phyloP scores from a whole-genome alignment of 2,888 invertebrate species.

The Tribolium freemani region DNA sequence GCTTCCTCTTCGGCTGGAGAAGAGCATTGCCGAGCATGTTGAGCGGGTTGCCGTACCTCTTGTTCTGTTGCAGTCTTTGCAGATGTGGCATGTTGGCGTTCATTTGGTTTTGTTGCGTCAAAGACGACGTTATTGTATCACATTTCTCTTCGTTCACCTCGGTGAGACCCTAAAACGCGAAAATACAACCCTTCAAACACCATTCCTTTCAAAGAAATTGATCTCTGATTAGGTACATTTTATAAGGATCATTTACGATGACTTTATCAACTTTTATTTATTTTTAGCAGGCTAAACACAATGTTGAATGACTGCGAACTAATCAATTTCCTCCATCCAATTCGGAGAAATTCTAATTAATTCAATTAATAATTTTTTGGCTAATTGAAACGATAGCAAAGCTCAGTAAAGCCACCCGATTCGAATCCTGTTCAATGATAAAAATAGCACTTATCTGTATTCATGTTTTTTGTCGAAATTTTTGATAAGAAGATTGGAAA shows the following conservation, averaged over 20 bases:
- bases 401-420: neutral
- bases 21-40: constrained; percentile 85
- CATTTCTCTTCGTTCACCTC: constrained; percentile 93
- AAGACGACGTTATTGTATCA: constrained; percentile 81
- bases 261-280: neutral
- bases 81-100: constrained; percentile 75
- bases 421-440: neutral
- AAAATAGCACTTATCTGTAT: neutral
- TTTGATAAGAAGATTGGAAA: neutral
- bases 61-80: constrained; percentile 73
- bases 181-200: neutral
- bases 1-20: constrained; percentile 88
- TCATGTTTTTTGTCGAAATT: neutral
- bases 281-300: neutral
- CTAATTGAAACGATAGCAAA: neutral
- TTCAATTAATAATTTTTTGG: neutral
- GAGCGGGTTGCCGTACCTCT: constrained; percentile 70
- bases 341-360: neutral
- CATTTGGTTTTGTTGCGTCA: constrained; percentile 69
- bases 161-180: constrained; percentile 76
- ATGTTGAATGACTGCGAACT: no score
- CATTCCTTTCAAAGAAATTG: no score
- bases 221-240: no score
- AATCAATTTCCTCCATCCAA: neutral
- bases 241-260: neutral